These are phyloP conservation scores for Podarcis muralis DNA, from an alignment of 2,113 vertebrate species.

Conservation along the genomic window DNA sequence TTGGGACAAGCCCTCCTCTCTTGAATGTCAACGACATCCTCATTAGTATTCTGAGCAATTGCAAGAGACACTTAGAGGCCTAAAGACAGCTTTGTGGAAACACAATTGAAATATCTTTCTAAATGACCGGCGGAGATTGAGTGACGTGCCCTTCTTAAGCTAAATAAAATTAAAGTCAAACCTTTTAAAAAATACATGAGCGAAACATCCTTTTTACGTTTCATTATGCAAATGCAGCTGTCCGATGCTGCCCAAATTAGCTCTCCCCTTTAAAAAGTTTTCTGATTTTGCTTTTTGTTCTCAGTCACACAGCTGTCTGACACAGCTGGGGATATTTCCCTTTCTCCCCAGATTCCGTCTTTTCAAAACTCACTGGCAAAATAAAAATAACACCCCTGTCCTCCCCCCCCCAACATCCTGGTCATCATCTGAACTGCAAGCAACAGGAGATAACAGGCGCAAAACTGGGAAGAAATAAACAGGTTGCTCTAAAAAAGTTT, in stretches of 20 bases:
- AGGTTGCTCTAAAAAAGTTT: too few relatives aligned
- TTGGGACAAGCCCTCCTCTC: not conserved
- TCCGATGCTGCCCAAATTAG: conserved; percentile 57
- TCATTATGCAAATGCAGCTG: conserved; percentile 75
- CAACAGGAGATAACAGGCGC: too few relatives aligned
- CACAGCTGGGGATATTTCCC: not conserved
- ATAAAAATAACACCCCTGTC: not conserved
- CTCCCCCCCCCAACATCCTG: not conserved
- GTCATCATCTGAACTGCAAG: not conserved
- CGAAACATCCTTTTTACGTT: conserved; percentile 66
- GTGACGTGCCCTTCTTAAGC: conserved; percentile 78
- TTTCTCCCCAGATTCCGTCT: not conserved
- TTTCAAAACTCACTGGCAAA: not conserved
- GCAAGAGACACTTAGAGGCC: conserved; percentile 70
- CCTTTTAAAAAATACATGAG: conserved; percentile 78
- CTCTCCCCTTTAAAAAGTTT: conserved; percentile 52
- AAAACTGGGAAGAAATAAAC: not conserved
- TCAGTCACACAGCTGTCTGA: conserved; percentile 53
- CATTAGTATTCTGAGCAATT: conserved; percentile 69
- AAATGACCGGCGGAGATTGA: conserved; percentile 71
- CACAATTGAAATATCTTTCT: conserved; percentile 75
- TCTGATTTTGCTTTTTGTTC: conserved; percentile 52
- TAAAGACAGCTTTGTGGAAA: conserved; percentile 68
- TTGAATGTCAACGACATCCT: rapidly evolving
- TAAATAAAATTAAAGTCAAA: conserved; percentile 76